Evolutionary conservation across 2,797 vertebrate genomes (phyloP).

Genomic region (Phoeniculus purpureus): DNA sequence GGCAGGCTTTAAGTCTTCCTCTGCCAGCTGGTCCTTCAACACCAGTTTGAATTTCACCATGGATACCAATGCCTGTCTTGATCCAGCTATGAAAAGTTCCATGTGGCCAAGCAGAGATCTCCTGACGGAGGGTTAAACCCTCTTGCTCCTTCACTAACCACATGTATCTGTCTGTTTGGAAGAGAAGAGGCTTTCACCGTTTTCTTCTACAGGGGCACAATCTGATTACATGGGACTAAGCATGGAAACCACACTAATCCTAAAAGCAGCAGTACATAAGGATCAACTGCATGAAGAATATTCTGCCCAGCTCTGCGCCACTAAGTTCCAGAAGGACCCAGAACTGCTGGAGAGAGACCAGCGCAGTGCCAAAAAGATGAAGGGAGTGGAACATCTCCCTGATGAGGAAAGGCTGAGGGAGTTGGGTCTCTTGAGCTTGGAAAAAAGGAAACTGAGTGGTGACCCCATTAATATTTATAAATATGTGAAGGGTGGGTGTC

Average conservation of each 20-base stretch:
- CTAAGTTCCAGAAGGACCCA: no score
- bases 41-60: neutral
- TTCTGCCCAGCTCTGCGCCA: no score
- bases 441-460: no score
- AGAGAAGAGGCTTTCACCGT: neutral
- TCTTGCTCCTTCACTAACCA: neutral
- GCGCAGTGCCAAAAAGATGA: no score
- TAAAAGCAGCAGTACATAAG: neutral
- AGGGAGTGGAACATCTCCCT: no score
- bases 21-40: neutral
- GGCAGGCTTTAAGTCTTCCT: neutral
- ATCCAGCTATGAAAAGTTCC: neutral
- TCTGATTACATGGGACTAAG: neutral
- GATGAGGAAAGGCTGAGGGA: no score
- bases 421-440: no score
- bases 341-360: no score
- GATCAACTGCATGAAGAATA: no score
- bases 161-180: neutral
- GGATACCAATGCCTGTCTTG: neutral
- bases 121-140: neutral
- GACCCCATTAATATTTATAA: no score
- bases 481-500: no score
- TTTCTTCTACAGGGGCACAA: neutral
- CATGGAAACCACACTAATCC: neutral
- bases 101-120: neutral